Evolutionary conservation across 2,113 vertebrate genomes (phyloP).

Genomic region (Falco punctatus): DNA sequence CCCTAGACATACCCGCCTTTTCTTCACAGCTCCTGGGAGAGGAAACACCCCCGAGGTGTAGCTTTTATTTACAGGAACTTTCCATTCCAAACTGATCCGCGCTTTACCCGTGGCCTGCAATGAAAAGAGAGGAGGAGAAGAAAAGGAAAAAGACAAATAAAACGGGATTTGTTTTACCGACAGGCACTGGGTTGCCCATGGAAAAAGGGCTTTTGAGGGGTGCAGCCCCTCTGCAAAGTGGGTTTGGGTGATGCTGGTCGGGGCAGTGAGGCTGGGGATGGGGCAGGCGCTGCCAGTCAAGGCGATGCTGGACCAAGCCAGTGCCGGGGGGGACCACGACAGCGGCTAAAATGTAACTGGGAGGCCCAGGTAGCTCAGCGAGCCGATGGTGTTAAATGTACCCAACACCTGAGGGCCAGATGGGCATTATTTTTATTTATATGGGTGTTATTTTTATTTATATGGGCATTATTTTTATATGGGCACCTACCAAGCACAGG

Average conservation of each 20-base stretch:
- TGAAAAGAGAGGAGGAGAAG: not conserved
- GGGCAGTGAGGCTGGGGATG: not conserved
- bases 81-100: not conserved
- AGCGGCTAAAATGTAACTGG: not conserved
- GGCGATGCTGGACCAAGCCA: not conserved
- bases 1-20: not conserved
- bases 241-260: not conserved
- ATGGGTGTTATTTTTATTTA: not conserved
- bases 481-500: not conserved
- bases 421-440: not conserved
- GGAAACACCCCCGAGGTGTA: slow-evolving; percentile 35
- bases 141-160: not conserved
- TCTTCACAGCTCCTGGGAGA: not conserved
- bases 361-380: not conserved
- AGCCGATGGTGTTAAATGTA: not conserved
- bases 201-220: not conserved
- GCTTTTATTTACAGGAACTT: slow-evolving; percentile 6
- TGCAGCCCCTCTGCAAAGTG: not conserved
- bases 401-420: not conserved
- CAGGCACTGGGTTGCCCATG: accelerated
- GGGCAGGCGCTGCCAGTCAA: not conserved
- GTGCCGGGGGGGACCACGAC: accelerated
- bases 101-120: not conserved
- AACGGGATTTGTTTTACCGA: not conserved
- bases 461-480: not conserved